phyloP scores from a whole-genome alignment of 2,113 vertebrate species.

The Galbula dea region DNA sequence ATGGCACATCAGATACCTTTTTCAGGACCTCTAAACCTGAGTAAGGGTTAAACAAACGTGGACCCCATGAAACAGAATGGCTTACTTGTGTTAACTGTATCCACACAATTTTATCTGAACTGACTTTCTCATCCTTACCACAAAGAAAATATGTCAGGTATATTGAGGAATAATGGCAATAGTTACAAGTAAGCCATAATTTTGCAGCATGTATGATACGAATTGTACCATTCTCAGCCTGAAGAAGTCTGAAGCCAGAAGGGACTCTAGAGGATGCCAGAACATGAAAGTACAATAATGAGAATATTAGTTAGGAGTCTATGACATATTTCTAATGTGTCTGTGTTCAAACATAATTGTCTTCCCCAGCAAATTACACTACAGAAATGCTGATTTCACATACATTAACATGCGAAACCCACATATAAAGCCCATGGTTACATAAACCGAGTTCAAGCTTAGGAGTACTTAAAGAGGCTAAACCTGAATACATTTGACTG shows the following conservation, averaged over 20 bases:
- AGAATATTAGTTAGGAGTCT: neutral
- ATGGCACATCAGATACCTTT: neutral
- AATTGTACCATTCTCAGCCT: neutral
- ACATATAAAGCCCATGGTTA: neutral
- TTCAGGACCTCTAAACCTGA: neutral
- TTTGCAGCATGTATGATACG: neutral
- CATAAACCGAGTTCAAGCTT: neutral
- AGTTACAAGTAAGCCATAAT: neutral
- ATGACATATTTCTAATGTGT: neutral
- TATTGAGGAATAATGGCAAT: neutral
- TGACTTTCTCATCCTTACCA: neutral
- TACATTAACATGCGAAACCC: neutral
- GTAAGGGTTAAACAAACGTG: neutral
- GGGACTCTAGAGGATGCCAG: neutral
- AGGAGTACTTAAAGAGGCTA: neutral
- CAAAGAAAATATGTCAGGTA: neutral
- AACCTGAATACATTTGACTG: neutral
- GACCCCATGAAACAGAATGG: neutral
- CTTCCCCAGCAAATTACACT: neutral
- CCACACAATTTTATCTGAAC: neutral
- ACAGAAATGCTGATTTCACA: neutral
- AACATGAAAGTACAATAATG: neutral
- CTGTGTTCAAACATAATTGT: neutral
- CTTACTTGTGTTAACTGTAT: neutral
- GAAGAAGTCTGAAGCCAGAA: neutral